These are phyloP conservation scores for Morone chrysops DNA, from an alignment of 2,113 vertebrate species.

Conservation along the genomic window DNA sequence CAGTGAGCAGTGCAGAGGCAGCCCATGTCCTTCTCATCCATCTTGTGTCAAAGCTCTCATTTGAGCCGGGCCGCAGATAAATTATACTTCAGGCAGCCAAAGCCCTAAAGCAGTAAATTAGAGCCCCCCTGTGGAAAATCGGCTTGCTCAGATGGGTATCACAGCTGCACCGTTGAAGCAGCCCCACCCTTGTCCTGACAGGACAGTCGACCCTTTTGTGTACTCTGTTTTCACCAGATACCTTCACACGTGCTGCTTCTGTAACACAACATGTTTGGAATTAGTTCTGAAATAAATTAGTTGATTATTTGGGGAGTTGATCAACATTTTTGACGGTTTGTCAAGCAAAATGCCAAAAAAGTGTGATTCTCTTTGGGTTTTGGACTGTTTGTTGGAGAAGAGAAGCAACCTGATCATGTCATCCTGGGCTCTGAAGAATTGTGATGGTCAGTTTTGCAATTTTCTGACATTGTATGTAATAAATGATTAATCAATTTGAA, in stretches of 20 bases:
- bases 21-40: slow-evolving; percentile 66
- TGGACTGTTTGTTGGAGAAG: neutral
- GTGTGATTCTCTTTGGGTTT: neutral
- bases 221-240: neutral
- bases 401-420: neutral
- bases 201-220: slow-evolving; percentile 5
- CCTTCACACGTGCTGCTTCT: slow-evolving; percentile 7
- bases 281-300: neutral
- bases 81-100: slow-evolving; percentile 83
- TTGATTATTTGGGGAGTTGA: neutral
- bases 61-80: slow-evolving; percentile 83
- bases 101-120: slow-evolving; percentile 85
- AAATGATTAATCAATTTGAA: neutral
- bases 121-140: slow-evolving; percentile 77
- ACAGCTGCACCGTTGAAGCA: slow-evolving; percentile 70
- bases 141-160: slow-evolving; percentile 74
- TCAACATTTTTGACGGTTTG: neutral
- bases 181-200: slow-evolving; percentile 41
- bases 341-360: neutral
- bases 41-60: slow-evolving; percentile 79
- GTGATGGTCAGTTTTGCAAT: neutral
- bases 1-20: slow-evolving; percentile 54
- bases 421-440: neutral
- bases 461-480: neutral
- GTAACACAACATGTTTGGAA: neutral